Conservation (phyloP, 2,888 invertebrate species). For the Scrobipalpa atriplicella region DNA sequence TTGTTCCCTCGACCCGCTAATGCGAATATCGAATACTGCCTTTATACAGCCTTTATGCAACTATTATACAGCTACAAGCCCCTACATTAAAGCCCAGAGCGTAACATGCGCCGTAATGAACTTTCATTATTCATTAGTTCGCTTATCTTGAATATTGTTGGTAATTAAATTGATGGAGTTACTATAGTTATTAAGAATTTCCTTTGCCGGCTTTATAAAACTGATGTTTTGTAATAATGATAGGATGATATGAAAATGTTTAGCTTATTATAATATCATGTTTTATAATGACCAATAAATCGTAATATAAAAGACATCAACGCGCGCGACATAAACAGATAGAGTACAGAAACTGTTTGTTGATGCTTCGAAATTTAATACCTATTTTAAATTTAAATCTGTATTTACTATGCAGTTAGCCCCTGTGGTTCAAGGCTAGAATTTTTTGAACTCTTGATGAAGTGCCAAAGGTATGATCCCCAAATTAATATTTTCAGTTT, state of each 20-base stretch:
- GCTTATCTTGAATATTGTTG: constrained; percentile 14
- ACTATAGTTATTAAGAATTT: constrained; percentile 1
- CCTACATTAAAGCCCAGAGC: constrained; percentile 26
- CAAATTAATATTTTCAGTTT: too few species aligned
- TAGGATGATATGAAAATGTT: neutral
- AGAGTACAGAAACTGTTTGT: neutral
- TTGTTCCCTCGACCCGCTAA: constrained; percentile 53
- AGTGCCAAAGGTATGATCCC: too few species aligned
- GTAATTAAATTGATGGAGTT: constrained; percentile 21
- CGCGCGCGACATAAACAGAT: neutral
- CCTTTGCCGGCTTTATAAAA: neutral
- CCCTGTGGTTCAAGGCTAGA: too few species aligned
- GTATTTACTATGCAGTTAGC: too few species aligned
- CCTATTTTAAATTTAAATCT: too few species aligned
- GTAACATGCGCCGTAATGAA: constrained; percentile 26
- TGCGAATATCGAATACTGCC: constrained; percentile 58
- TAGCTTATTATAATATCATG: too few species aligned
- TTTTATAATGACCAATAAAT: neutral
- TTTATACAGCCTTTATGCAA: constrained; percentile 21
- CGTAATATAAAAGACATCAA: constrained; percentile 13
- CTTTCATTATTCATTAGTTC: constrained; percentile 27
- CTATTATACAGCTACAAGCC: constrained; percentile 22
- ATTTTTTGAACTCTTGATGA: too few species aligned
- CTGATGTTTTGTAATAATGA: neutral
- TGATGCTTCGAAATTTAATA: too few species aligned